These are phyloP conservation scores for Neopelma chrysocephalum DNA, from an alignment of 2,797 vertebrate genomes.

Conservation along the genomic window DNA sequence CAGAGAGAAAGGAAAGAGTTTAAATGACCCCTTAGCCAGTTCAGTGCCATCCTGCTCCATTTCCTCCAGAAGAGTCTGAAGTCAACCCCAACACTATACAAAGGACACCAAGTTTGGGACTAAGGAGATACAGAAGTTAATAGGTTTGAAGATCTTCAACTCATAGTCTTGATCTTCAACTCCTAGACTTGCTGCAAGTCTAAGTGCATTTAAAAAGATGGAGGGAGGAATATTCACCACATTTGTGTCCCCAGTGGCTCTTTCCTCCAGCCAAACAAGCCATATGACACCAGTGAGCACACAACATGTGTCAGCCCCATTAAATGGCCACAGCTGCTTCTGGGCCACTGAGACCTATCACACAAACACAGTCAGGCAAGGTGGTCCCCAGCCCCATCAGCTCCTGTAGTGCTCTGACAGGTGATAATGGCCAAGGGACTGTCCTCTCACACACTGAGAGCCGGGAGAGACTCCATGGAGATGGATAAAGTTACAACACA, in stretches of 20 bases:
- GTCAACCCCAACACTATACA: rapidly evolving
- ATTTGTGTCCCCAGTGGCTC: background rate
- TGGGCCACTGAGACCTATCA: background rate
- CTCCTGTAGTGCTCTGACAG: background rate
- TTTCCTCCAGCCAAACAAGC: background rate
- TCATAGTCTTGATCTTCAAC: rapidly evolving
- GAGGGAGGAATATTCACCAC: background rate
- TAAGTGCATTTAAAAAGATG: background rate
- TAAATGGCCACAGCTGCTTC: background rate
- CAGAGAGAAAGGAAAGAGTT: background rate
- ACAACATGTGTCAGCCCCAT: background rate
- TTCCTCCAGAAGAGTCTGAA: background rate
- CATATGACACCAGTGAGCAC: rapidly evolving
- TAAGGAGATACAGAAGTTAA: background rate
- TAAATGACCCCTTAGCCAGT: background rate
- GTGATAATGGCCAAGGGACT: background rate
- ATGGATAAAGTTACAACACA: background rate
- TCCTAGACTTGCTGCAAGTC: background rate
- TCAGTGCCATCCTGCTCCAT: background rate
- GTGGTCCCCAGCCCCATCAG: background rate
- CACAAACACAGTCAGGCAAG: background rate
- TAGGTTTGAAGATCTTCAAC: background rate
- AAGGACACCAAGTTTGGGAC: background rate
- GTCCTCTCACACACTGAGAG: background rate
- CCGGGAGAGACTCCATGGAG: background rate